These are phyloP conservation scores for Cetoscarus ocellatus DNA, from an alignment of 2,797 vertebrate genomes.

Conservation along the genomic window DNA sequence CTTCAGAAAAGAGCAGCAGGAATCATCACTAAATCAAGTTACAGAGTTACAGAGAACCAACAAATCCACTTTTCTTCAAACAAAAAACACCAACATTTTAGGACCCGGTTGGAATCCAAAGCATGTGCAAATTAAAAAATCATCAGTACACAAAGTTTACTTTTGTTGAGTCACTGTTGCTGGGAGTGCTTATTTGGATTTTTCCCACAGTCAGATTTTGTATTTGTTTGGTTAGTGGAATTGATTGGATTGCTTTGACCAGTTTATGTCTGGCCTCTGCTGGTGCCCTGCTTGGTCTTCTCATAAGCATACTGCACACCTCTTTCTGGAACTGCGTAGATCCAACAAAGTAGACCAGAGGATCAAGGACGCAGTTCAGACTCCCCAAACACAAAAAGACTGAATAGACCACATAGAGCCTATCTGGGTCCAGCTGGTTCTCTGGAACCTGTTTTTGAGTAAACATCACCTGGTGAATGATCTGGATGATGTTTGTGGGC, in stretches of 20 bases:
- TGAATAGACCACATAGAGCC: conserved; percentile 88
- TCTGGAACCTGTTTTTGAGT: background rate
- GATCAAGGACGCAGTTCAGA: conserved; percentile 91
- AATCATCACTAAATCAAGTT: too few relatives aligned
- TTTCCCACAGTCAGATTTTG: conserved; percentile 35
- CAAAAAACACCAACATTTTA: too few relatives aligned
- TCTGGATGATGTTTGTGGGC: conserved; percentile 89
- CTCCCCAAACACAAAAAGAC: conserved; percentile 90
- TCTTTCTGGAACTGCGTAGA: conserved; percentile 92
- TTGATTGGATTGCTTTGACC: conserved; percentile 65
- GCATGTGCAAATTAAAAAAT: too few relatives aligned
- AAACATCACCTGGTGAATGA: conserved; percentile 86
- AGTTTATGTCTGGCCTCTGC: conserved; percentile 42
- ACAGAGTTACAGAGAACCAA: too few relatives aligned
- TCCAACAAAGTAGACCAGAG: conserved; percentile 92
- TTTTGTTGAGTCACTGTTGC: conserved; percentile 70
- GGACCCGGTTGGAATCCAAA: too few relatives aligned
- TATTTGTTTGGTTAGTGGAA: conserved; percentile 58
- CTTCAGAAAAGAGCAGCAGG: too few relatives aligned
- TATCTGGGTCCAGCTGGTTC: conserved; percentile 55
- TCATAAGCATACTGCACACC: conserved; percentile 79
- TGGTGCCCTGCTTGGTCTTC: conserved; percentile 33
- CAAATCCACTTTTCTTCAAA: too few relatives aligned
- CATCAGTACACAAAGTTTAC: conserved; percentile 46
- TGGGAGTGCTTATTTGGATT: conserved; percentile 11